Base-by-base conservation (phyloP, 2,797 vertebrate genomes). In the Moxostoma hubbsi region DNA sequence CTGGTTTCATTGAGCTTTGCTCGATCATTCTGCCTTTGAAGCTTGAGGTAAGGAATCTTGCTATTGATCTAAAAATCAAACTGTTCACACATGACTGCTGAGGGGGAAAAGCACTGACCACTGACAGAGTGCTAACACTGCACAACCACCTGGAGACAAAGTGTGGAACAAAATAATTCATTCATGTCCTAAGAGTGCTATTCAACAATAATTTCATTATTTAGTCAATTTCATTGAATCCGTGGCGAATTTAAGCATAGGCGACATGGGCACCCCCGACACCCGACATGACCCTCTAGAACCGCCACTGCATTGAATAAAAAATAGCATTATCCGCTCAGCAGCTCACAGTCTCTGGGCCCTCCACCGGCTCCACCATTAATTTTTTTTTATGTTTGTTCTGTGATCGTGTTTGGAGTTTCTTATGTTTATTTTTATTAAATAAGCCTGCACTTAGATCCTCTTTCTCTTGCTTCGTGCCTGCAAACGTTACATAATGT, bases 51-150 rank as follows among this genome's bases (percentile, higher is more conserved):
- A 79, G 68, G 65, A 85, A 82, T 75, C 77, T 72, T 11, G 36
- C 24, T 83, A 88, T 82, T 81, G 85, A 88, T 88, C 72, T 54
- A 57, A 86, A 79, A 77, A 70, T 66, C 70, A 57, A 79, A 84
- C 81, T 74, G 61, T 73, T 82, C 75, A 81, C 77, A 77, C 46
- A 70, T 65, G 70, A 74, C 68, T 49, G 50, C 79, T 53, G 62
- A 71, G 36, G 36, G 36, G 79, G 54, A 57, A 69, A 84, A 78
- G 84, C 66, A 81, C 77, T 85, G 84, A 81, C 80, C 80, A 62
- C 71, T 64, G 81, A 75, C 64, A 79, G 74, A 79, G 47, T 49
- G 57, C 71, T 5, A 46, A 43, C 55, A 9, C 73, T 63, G 58
- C 78, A 65, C 9, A 65, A 58, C 69, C 73, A 80, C 71, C 53